Conservation (phyloP, 2,888 invertebrate species). For the Chironomus tentans region DNA sequence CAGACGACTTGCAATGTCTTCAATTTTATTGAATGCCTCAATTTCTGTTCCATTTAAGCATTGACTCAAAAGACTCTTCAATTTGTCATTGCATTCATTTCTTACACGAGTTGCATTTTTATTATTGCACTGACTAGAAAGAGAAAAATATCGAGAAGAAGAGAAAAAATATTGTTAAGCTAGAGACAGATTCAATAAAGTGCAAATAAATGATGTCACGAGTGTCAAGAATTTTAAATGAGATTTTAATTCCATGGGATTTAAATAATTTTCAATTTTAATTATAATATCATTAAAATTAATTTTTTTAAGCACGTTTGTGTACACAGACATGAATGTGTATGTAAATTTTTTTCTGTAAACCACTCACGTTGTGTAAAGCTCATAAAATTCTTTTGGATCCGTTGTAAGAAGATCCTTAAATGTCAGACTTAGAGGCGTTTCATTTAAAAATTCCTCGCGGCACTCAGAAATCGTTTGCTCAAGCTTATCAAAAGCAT, state of each 20-base stretch:
- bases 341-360: no score
- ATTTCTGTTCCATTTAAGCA: neutral
- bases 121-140: neutral
- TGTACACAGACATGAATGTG: no score
- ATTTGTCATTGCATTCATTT: neutral
- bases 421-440: neutral
- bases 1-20: constrained; percentile 1
- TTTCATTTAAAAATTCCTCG: neutral
- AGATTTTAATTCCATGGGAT: no score
- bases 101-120: neutral
- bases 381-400: neutral
- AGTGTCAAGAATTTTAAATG: no score
- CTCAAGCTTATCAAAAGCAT: neutral
- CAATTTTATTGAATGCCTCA: neutral
- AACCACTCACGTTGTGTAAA: neutral
- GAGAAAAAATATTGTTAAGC: neutral
- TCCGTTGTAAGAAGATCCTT: neutral
- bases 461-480: neutral
- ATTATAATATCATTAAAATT: no score
- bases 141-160: neutral
- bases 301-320: no score
- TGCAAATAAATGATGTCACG: neutral
- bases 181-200: neutral
- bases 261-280: no score
- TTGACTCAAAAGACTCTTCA: neutral